Percentiles rank a stretch among this genome's conserved stretches.
Evolutionary conservation across 2,113 vertebrate genomes (phyloP).

Genomic region (Coptodon bakossiorum): DNA sequence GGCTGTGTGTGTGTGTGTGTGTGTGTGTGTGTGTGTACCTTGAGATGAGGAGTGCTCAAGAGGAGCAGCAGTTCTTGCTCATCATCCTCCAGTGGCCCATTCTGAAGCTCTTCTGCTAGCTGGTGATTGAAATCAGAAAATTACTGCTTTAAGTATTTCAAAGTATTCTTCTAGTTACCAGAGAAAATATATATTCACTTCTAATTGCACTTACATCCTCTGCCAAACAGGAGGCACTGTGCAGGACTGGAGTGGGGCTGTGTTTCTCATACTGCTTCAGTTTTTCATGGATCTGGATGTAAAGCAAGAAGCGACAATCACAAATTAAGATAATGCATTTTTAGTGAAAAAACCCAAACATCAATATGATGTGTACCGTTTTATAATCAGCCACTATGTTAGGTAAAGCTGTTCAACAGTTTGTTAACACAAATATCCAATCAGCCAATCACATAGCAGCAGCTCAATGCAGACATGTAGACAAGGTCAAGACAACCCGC

Average conservation of each 20-base stretch:
- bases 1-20: not conserved
- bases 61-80: constrained; percentile 85
- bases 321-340: not conserved
- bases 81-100: constrained; percentile 74
- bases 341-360: not conserved
- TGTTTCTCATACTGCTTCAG: constrained; percentile 86
- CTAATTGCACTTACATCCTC: constrained; percentile 81
- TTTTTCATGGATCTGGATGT: constrained; percentile 87
- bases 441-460: not conserved
- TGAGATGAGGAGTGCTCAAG: constrained; percentile 86
- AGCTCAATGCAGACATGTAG: not conserved
- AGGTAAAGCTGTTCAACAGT: not conserved
- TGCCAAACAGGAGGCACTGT: constrained; percentile 84
- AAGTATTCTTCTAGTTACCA: not conserved
- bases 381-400: not conserved
- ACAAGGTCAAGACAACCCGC: not conserved
- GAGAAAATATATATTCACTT: not conserved
- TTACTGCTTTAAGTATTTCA: not conserved
- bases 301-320: not conserved
- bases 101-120: constrained; percentile 91
- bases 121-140: constrained; percentile 41
- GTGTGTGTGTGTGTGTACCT: constrained; percentile 62
- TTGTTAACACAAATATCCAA: not conserved
- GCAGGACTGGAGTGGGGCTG: constrained; percentile 84
- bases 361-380: not conserved